Evolutionary conservation across 1,140 invertebrate genomes (phyloP), one percentile per base, ranked within the genome.

Genomic region (Drosophila nigrodunni): DNA sequence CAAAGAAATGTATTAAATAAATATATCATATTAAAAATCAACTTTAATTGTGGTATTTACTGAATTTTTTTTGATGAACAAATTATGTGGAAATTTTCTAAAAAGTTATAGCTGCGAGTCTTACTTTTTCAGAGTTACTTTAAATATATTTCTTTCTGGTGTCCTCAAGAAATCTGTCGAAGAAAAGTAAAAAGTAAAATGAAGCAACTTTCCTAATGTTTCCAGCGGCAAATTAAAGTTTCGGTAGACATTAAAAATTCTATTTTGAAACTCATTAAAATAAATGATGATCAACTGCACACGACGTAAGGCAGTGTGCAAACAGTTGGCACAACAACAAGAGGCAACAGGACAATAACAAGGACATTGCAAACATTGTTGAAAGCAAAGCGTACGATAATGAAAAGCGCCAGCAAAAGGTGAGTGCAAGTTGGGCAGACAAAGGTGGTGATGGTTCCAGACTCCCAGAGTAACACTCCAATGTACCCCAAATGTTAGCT

Each of bases 261-360:
- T 81, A 89, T 89, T 89, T 89, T 49, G 65, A 57, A 89, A 75
- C 85, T 89, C 85, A 89, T 89, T 89, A 89, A 89, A 89, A 81
- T 89, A 89, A 89, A 89, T 89, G 85, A 86, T 70, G 79, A 88
- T 89, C 72, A 77, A 74, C 80, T 78, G 75, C 64, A 61, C 18
- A 59, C 52, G 69, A 71, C 74, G 55, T 41, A 25, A 65, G 11
- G 52, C 15, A 82, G 82, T 86, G 59, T 65, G 82, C 59, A 88
- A 78, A 80, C 65, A 86, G 25, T 30, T 30, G 25, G 74, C 55
- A 66, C 59, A 41, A 62, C 30, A 35, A 18, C 47, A 57, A 55
- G 35, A 64, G 57, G 55, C 46, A 70, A 34, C 13, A 64, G 66
- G 44, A 81, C 76, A 74, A 71, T 73, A 76, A 77, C 85, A 88